A percentile compares a stretch with the other conserved stretches of the same genome.
Conservation (phyloP, 2,797 vertebrate species). For the Petrocephalus schoutedeni region DNA sequence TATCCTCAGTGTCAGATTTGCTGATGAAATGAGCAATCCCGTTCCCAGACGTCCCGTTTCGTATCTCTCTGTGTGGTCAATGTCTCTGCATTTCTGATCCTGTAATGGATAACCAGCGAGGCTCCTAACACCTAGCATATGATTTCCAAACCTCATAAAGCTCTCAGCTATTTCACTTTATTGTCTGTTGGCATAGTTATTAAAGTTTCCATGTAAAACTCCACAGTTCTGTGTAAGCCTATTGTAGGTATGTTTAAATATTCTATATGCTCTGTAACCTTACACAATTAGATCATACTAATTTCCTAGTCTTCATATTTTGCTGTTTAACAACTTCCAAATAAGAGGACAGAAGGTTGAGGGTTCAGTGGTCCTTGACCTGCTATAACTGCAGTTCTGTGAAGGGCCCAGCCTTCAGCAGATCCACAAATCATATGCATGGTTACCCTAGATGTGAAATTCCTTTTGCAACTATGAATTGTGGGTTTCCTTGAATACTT, state of each 20-base stretch:
- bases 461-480: neutral
- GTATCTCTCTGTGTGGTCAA: neutral
- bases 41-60: neutral
- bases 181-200: neutral
- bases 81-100: neutral
- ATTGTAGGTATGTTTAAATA: neutral
- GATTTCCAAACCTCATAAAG: neutral
- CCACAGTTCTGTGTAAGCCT: neutral
- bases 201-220: neutral
- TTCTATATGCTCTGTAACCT: neutral
- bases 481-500: neutral
- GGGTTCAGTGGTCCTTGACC: neutral
- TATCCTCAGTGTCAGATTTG: neutral
- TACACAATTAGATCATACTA: neutral
- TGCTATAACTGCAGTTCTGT: neutral
- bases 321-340: neutral
- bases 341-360: neutral
- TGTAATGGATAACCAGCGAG: neutral
- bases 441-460: neutral
- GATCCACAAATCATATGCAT: neutral
- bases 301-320: neutral
- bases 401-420: neutral
- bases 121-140: neutral
- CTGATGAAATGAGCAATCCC: neutral
- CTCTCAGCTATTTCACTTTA: neutral